These are phyloP conservation scores for Thereva unica DNA, from an alignment of 2,888 invertebrate species.

Conservation along the genomic window DNA sequence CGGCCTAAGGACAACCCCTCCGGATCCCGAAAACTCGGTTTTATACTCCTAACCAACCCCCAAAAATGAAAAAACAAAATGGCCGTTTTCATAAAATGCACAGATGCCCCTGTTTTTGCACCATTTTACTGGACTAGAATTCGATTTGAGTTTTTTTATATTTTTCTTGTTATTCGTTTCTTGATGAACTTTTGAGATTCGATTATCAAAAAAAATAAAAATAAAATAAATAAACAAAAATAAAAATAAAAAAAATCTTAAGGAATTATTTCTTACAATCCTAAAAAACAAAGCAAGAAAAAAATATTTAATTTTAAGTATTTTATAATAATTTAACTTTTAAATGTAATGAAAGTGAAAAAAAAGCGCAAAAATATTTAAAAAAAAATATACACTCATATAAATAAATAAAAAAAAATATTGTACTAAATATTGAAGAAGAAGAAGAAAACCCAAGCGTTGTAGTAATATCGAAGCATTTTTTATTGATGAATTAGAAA, in stretches of 20 bases:
- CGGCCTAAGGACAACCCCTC: too few species aligned
- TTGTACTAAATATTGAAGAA: neutral
- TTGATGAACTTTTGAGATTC: neutral
- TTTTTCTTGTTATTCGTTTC: neutral
- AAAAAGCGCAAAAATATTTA: constrained; percentile 24
- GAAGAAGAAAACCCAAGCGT: neutral
- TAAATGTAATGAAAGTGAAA: constrained; percentile 6
- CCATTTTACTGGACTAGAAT: too few species aligned
- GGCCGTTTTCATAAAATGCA: too few species aligned
- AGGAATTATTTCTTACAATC: constrained; percentile 32
- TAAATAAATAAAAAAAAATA: constrained; percentile 11
- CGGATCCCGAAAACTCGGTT: too few species aligned
- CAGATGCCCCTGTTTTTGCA: too few species aligned
- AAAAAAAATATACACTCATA: constrained; percentile 23
- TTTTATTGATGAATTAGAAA: constrained; percentile 24
- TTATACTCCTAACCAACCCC: too few species aligned
- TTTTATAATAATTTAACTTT: constrained; percentile 30
- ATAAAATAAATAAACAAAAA: constrained; percentile 7
- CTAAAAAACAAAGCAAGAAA: constrained; percentile 10
- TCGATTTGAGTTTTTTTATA: too few species aligned
- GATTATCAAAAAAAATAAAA: neutral
- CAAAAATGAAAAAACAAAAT: too few species aligned
- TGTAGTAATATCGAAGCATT: constrained; percentile 32
- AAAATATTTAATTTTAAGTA: constrained; percentile 25
- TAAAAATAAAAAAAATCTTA: constrained; percentile 13